phyloP scores from a whole-genome alignment of 64 coral and sea anemone genomes.

The Pachyseris speciosa region DNA sequence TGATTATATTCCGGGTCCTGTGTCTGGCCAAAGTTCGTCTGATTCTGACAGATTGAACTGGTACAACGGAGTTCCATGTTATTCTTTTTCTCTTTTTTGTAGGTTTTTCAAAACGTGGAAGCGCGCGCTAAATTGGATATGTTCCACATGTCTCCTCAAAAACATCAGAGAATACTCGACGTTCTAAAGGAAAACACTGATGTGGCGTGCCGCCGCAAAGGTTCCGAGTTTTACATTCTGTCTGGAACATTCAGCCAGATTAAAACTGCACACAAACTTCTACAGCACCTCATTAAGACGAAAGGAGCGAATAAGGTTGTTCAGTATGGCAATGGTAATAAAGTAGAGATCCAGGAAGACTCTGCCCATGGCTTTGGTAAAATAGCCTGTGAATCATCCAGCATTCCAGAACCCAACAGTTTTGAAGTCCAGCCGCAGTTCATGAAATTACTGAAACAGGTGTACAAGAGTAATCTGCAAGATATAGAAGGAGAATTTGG shows the following conservation, averaged over 20 bases:
- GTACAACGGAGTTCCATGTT: background rate
- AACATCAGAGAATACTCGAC: background rate
- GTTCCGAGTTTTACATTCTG: background rate
- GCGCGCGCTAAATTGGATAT: background rate
- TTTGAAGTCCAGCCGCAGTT: constrained; percentile 39
- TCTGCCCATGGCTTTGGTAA: background rate
- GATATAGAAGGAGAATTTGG: background rate
- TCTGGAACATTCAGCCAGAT: constrained; percentile 31
- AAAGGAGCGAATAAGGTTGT: background rate
- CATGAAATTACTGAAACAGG: background rate
- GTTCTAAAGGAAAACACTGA: background rate
- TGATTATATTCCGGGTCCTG: too few relatives aligned
- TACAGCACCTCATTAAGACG: background rate
- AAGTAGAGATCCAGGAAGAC: background rate
- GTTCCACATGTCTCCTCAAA: background rate
- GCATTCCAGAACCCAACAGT: background rate
- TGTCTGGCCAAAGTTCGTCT: too few relatives aligned
- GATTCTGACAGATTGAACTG: too few relatives aligned
- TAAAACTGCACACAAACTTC: background rate
- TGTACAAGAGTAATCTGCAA: background rate
- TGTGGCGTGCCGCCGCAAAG: background rate
- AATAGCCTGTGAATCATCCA: background rate
- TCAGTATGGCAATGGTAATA: background rate
- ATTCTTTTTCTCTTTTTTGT: background rate
- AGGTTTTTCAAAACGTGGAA: constrained; percentile 27